phyloP scores from a whole-genome alignment of 2,113 vertebrate species.

The Chelonoidis abingdonii region DNA sequence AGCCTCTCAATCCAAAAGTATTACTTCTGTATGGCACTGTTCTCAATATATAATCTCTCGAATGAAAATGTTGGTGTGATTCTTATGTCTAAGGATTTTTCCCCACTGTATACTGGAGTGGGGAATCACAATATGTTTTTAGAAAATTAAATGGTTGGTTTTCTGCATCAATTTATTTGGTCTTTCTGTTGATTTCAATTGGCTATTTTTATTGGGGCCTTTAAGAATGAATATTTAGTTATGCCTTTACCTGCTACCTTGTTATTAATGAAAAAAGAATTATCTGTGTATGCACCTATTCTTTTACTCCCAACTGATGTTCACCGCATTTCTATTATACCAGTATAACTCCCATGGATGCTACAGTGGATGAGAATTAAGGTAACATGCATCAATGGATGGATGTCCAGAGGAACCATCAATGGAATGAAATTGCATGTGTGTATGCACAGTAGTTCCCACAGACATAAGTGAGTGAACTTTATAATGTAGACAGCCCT shows the following conservation, averaged over 20 bases:
- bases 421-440: not conserved
- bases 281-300: not conserved
- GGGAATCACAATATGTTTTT: not conserved
- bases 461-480: not conserved
- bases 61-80: not conserved
- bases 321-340: not conserved
- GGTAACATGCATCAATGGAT: not conserved
- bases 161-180: not conserved
- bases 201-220: not conserved
- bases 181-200: not conserved
- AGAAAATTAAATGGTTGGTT: not conserved
- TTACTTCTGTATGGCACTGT: not conserved
- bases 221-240: not conserved
- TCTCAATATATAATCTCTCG: not conserved
- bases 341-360: not conserved
- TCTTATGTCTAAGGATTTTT: not conserved
- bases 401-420: not conserved
- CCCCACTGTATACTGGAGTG: not conserved
- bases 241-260: fast-evolving
- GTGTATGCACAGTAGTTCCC: not conserved
- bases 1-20: not conserved
- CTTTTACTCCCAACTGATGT: not conserved
- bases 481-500: not conserved
- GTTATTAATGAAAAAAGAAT: not conserved
- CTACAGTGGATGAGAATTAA: not conserved